phyloP scores from a whole-genome alignment of 2,113 vertebrate species.

The Mesocricetus auratus region DNA sequence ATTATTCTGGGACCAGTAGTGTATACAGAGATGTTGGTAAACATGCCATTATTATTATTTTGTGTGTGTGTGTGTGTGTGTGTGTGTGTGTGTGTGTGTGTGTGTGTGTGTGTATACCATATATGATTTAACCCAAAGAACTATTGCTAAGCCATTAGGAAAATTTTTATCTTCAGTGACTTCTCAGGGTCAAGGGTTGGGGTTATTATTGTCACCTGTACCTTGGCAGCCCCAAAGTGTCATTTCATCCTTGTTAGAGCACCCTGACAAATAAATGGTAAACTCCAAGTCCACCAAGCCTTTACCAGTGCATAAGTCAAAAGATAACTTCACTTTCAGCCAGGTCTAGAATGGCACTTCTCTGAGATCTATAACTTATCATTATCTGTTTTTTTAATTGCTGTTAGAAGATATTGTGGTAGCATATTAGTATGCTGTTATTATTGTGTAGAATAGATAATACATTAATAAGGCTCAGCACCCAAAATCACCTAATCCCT shows the following conservation, averaged over 20 bases:
- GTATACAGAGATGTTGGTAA: constrained; percentile 26
- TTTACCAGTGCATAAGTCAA: background rate
- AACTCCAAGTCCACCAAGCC: background rate
- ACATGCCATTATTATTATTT: background rate
- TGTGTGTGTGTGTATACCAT: background rate
- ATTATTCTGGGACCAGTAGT: background rate
- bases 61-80: background rate
- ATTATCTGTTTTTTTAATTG: background rate
- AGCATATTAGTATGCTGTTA: constrained; percentile 3
- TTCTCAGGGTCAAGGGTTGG: background rate
- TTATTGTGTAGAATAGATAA: background rate
- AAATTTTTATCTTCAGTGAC: background rate
- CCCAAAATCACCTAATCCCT: background rate
- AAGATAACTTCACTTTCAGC: background rate
- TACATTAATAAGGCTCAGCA: background rate
- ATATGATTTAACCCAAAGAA: background rate
- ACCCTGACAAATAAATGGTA: constrained; percentile 25
- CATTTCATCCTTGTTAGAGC: background rate
- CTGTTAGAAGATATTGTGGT: background rate
- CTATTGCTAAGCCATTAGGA: background rate
- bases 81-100: background rate
- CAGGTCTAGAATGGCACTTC: constrained; percentile 3
- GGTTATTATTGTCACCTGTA: background rate
- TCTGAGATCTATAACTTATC: background rate
- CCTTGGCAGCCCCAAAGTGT: background rate